Base-by-base conservation (phyloP, 2,113 vertebrate genomes). In the Sinocyclocheilus anophthalmus region DNA sequence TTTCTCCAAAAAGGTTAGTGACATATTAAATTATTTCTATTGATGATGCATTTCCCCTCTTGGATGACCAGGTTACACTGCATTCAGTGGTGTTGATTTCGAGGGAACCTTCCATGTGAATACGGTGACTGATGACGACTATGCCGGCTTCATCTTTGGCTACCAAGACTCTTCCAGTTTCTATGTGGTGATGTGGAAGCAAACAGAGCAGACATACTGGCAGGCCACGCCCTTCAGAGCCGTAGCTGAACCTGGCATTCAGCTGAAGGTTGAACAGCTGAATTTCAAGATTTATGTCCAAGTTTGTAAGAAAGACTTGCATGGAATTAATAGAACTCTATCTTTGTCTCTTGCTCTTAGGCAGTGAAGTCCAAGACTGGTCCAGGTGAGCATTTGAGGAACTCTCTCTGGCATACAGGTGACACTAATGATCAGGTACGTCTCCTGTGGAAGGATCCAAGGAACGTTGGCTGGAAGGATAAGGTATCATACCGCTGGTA, bases 131-230 rank as follows among this genome's bases (percentile, higher is more conserved):
- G 98, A 99, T 5, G 98, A 99, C 0, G 98, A 99, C 94, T 99
- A 99, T 0, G 98, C 98, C 1, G 98, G 98, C 90, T 99, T 99
- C 92, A 99, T 99, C 91, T 99, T 99, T 48, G 98, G 98, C 63
- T 99, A 99, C 89, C 98, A 99, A 92, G 98, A 99, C 88, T 99
- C 97, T 1, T 99, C 98, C 59, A 99, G 97, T 84, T 99, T 99
- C 94, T 99, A 99, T 0, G 98, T 99, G 83, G 98, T 99, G 77
- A 99, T 99, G 98, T 99, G 98, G 98, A 99, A 99, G 87, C 98
- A 99, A 93, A 99, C 98, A 0, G 98, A 99, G n/a, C 98, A 99
- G 94, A 99, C 97, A 0, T 99, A 99, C 90, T 99, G 98, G 98
- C 98, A 99, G 89, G 98, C 98, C 0, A 99, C 97, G 0, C 98